Conservation (phyloP, 2,113 vertebrate genomes). For the Microcebus tavaratra region DNA sequence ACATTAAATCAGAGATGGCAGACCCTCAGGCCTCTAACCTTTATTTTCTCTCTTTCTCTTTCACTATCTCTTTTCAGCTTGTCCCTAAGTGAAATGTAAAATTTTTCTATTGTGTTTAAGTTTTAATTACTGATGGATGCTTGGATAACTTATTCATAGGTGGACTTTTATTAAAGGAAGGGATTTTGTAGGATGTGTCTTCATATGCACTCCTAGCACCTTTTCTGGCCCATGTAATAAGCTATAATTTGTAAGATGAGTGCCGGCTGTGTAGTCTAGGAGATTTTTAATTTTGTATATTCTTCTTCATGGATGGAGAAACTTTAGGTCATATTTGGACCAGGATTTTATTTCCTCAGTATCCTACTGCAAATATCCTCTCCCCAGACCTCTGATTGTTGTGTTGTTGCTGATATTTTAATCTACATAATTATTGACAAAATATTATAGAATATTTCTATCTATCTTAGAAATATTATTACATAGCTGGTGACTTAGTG, state of each 20-base stretch:
- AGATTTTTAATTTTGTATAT: not conserved
- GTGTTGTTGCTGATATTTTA: conserved; percentile 6
- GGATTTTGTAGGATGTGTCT: not conserved
- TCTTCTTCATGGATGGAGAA: not conserved
- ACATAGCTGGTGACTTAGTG: not conserved
- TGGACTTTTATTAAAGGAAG: conserved; percentile 36
- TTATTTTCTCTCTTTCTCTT: not conserved
- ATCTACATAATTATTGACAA: not conserved
- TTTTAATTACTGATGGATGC: conserved; percentile 41
- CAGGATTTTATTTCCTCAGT: conserved; percentile 38
- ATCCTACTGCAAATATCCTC: not conserved
- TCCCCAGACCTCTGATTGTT: not conserved
- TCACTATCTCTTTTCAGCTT: not conserved
- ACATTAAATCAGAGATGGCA: not conserved
- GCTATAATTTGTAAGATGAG: not conserved
- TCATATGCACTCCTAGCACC: not conserved
- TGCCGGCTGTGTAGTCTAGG: not conserved
- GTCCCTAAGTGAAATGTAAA: conserved; percentile 42
- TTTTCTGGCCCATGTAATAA: not conserved
- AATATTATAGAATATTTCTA: not conserved
- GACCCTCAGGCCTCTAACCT: conserved; percentile 3
- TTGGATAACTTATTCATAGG: not conserved
- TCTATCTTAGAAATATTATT: not conserved
- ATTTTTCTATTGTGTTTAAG: conserved; percentile 3
- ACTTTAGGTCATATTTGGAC: conserved; percentile 20